Base-by-base conservation (phyloP, 2,888 invertebrate genomes). In the Choristoneura rosaceana region DNA sequence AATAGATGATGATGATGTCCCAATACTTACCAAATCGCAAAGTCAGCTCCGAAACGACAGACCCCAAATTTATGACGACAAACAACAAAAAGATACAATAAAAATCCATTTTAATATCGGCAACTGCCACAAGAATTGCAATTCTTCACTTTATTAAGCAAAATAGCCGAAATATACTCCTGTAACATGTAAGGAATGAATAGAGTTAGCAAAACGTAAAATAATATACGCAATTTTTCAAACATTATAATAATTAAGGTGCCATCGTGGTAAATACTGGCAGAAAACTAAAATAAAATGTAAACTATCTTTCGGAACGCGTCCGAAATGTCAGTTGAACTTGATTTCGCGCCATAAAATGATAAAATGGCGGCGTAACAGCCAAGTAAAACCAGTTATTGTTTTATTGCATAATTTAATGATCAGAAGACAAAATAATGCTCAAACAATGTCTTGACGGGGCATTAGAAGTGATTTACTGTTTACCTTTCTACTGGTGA, bases 161-260 rank as follows among this genome's bases (percentile, higher is more conserved):
- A 78, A 74, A 94, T 93, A 0, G 87, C 87, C 0, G 94, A 87
- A 77, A 94, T 94, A 58, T 89, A 94, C 79, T 94, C 93, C 77
- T 94, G 93, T 2, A 94, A 75, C 38, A 94, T 80, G 82, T 88
- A 93, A 0, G 93, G 93, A 63, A 94, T 90, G 5, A 94, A 82
- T 14, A 94, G 67, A 3, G 91, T 84, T 50, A 94, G 70, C 17
- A 90, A 84, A 62, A 94, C 75, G 71, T 93, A 93, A 82, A 94
- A 93, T 71, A 94, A 69, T 9, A 90, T 88, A 75, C 93, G 82
- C 50, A 93, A 76, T 82, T 91, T 93, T 66, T 93, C 92, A 52
- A 90, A 88, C 93, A 87, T 87, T 76, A 88, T 81, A 70, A 69
- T 1, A 3, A 25, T 34, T 34, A 47, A 47, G 2, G 43, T n/a